A percentile compares a stretch with the other conserved stretches of the same genome.
Conservation (phyloP, 2,113 vertebrate genomes). For the Serilophus lunatus region DNA sequence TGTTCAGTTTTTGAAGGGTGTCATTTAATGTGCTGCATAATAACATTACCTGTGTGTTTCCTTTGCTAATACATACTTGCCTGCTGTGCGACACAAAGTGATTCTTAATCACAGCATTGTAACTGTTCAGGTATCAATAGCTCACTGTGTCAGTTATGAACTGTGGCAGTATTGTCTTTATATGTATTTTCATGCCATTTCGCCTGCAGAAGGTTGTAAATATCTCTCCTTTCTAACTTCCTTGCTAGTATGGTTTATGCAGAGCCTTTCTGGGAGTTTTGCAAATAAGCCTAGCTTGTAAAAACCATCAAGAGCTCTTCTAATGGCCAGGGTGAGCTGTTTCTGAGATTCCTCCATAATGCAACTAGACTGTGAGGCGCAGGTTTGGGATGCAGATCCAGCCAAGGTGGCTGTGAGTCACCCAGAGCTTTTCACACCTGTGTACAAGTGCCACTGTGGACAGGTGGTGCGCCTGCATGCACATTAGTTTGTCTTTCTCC, state of each 20-base stretch:
- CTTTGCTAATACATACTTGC: not conserved
- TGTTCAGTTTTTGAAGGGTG: not conserved
- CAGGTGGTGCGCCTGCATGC: no score
- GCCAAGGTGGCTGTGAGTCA: not conserved
- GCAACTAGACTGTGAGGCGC: not conserved
- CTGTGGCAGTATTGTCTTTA: not conserved
- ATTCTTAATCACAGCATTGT: not conserved
- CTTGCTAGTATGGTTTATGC: not conserved
- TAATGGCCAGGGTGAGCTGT: not conserved
- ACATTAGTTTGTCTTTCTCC: not conserved
- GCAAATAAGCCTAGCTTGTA: not conserved
- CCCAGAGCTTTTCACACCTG: fast-evolving
- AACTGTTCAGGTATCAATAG: not conserved
- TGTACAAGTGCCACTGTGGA: no score
- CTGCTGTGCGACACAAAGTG: not conserved
- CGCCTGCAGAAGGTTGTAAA: not conserved
- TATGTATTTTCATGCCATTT: not conserved
- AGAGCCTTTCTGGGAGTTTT: not conserved
- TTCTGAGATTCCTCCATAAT: not conserved
- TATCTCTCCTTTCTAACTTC: not conserved
- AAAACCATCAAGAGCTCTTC: not conserved
- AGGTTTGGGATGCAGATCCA: not conserved
- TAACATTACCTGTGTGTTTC: not conserved
- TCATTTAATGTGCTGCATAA: not conserved
- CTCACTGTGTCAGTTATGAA: not conserved